A percentile compares a stretch with the other conserved stretches of the same genome.
phyloP scores from a whole-genome alignment of 2,797 vertebrate genomes.

The Enteromius trimaculatus region DNA sequence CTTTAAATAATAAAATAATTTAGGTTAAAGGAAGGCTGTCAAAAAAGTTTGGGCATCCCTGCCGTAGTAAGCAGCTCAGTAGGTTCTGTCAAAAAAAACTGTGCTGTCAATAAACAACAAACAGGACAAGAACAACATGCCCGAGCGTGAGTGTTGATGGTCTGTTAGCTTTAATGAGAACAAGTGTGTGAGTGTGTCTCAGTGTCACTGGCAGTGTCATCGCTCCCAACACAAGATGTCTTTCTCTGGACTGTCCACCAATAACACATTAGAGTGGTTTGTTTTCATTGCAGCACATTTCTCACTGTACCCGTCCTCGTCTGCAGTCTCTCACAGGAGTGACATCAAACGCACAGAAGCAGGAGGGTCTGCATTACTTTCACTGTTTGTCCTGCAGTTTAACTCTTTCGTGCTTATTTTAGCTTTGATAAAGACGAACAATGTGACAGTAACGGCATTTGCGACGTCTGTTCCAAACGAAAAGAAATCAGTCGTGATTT shows the following conservation, averaged over 20 bases:
- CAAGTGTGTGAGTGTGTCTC: conserved; percentile 15
- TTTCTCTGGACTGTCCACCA: conserved; percentile 15
- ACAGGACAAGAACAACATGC: neutral
- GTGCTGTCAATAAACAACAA: conserved; percentile 11
- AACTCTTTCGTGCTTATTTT: neutral
- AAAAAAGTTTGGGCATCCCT: neutral
- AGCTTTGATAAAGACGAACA: neutral
- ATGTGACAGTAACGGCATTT: neutral
- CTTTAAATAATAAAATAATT: neutral
- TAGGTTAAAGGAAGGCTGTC: neutral
- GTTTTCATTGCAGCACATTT: conserved; percentile 17
- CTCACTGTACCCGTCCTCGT: neutral
- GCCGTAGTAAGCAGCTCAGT: neutral
- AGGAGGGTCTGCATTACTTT: neutral
- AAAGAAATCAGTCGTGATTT: neutral
- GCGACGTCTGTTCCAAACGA: neutral
- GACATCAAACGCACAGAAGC: neutral
- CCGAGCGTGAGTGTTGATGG: conserved; percentile 17
- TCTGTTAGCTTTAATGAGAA: conserved; percentile 39
- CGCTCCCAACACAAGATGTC: conserved; percentile 39
- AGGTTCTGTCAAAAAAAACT: neutral
- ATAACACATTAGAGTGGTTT: conserved; percentile 17
- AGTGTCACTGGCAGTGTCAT: conserved; percentile 43
- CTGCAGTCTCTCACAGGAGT: conserved; percentile 9
- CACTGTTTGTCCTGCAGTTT: neutral